phyloP scores from a whole-genome alignment of 1,140 invertebrate genomes.

The Belonocnema kinseyi region DNA sequence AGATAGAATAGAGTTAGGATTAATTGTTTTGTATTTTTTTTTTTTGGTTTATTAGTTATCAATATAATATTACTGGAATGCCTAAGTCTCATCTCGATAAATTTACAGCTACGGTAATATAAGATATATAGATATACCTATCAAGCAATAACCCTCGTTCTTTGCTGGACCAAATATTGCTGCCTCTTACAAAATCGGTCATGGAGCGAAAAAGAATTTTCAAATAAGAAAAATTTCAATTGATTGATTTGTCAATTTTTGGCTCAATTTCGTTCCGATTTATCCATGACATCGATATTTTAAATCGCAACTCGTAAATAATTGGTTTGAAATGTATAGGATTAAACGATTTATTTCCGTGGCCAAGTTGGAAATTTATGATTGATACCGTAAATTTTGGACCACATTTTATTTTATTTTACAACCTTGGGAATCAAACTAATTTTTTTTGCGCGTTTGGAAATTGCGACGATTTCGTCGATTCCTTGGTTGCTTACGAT shows the following conservation, averaged over 20 bases:
- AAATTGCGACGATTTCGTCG: neutral
- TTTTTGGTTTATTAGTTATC: constrained; percentile 42
- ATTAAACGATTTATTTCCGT: neutral
- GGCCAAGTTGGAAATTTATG: too few relatives aligned
- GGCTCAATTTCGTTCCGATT: neutral
- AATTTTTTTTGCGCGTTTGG: neutral
- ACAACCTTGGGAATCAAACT: neutral
- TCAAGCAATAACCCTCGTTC: constrained; percentile 38
- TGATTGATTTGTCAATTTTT: constrained; percentile 24
- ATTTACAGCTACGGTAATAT: constrained; percentile 49
- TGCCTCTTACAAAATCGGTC: neutral
- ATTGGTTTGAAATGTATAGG: neutral
- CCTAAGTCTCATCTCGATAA: constrained; percentile 55
- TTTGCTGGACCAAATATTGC: constrained; percentile 16
- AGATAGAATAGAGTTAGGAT: constrained; percentile 75
- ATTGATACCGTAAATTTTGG: neutral
- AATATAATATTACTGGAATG: constrained; percentile 60
- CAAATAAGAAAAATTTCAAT: neutral
- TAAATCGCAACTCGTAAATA: neutral
- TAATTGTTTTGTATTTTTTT: constrained; percentile 61
- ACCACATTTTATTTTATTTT: constrained; percentile 2
- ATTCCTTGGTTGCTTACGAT: constrained; percentile 7
- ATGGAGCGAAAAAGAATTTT: constrained; percentile 3
- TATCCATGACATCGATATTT: neutral
- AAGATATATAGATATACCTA: constrained; percentile 38